phyloP scores from a whole-genome alignment of 2,797 vertebrate species.

The Erethizon dorsatum region DNA sequence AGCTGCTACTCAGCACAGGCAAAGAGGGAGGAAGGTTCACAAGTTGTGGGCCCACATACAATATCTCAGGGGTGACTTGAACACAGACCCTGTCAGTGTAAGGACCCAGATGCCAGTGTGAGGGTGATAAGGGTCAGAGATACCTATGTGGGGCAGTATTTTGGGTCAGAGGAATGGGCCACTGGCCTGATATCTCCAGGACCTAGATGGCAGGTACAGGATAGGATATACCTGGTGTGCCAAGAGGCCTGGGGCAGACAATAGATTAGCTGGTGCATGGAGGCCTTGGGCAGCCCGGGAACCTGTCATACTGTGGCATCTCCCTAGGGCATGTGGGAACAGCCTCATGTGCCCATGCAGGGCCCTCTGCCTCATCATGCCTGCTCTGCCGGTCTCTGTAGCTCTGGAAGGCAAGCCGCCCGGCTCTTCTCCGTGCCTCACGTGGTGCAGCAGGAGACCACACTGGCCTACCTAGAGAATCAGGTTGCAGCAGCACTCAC shows the following conservation, averaged over 20 bases:
- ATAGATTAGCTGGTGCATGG: not conserved
- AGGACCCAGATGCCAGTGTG: not conserved
- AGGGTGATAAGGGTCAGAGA: not conserved
- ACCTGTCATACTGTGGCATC: not conserved
- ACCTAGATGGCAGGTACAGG: not conserved
- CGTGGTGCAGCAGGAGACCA: slow-evolving; percentile 97
- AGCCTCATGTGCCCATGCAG: not conserved
- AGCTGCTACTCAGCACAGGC: not conserved
- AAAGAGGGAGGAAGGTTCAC: not conserved
- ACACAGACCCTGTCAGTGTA: not conserved
- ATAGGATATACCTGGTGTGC: not conserved
- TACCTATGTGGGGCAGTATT: not conserved
- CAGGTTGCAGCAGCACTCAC: slow-evolving; percentile 95
- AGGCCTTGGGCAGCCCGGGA: not conserved
- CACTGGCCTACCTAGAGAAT: slow-evolving; percentile 97
- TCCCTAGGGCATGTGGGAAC: not conserved
- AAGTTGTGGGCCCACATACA: not conserved
- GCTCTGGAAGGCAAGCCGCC: slow-evolving; percentile 97
- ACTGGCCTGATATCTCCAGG: not conserved
- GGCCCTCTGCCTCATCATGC: not conserved
- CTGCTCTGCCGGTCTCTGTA: slow-evolving; percentile 81
- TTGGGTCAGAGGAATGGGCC: not conserved
- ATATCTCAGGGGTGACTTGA: not conserved
- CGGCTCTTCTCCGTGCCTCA: slow-evolving; percentile 97
- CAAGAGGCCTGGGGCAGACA: not conserved